phyloP scores from a whole-genome alignment of 2,888 invertebrate genomes.

The Gnatocerus cornutus region DNA sequence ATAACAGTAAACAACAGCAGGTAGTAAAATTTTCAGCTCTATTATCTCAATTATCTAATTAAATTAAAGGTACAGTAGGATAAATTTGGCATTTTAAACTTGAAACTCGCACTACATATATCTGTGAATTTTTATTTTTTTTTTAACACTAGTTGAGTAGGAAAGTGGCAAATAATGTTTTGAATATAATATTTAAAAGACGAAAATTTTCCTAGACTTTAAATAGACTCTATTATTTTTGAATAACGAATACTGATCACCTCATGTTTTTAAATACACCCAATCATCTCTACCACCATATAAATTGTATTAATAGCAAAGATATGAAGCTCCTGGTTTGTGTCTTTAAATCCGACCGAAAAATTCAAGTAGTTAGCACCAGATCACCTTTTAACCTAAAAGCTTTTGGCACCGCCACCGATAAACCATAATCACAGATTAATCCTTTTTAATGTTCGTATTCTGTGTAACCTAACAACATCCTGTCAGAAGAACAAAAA shows the following conservation, averaged over 20 bases:
- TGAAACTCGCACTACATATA: too few species aligned
- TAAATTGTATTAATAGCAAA: constrained; percentile 60
- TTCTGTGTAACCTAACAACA: constrained; percentile 11
- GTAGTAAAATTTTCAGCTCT: too few species aligned
- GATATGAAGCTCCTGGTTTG: constrained; percentile 61
- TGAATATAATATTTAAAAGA: too few species aligned
- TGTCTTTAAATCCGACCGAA: constrained; percentile 64
- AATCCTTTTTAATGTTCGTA: constrained; percentile 25
- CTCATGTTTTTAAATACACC: constrained; percentile 26
- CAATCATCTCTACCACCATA: constrained; percentile 25
- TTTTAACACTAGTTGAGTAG: too few species aligned
- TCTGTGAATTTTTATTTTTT: too few species aligned
- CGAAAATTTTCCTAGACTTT: too few species aligned
- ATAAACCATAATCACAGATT: constrained; percentile 54
- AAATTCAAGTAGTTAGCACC: constrained; percentile 71
- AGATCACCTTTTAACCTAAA: constrained; percentile 73
- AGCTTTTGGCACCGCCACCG: constrained; percentile 68
- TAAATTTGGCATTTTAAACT: too few species aligned
- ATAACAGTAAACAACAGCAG: too few species aligned
- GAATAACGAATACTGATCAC: not conserved
- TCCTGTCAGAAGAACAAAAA: constrained; percentile 15
- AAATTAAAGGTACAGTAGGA: too few species aligned
- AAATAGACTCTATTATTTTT: not conserved
- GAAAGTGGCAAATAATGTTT: too few species aligned
- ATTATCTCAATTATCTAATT: too few species aligned